Base-by-base conservation (phyloP, 2,888 invertebrate genomes). In the Drosophila kuntzei region DNA sequence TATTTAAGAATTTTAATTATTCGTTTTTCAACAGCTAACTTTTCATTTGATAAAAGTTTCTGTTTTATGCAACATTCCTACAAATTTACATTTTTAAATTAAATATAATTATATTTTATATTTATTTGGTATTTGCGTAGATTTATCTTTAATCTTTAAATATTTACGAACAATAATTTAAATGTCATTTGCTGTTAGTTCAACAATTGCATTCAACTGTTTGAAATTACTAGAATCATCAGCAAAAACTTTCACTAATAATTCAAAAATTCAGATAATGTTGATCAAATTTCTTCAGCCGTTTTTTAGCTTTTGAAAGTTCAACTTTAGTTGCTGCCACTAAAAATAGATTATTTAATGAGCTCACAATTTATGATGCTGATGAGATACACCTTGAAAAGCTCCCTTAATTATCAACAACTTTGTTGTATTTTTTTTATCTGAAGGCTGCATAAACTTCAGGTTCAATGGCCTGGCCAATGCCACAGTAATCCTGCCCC, bases 401-500 rank as follows among this genome's bases (percentile, higher is more conserved):
- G 18, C 59, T 58, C 14, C 12, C 14, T 20, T 25, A 14, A 27
- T 14, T 34, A 32, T 47, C 32, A 47, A 37, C 37, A 44, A 18
- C 12, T 53, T 12, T 14, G 12, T 47, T 3, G 12, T 20, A 14
- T 9, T 32, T 18, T 50, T 25, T 44, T 53, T 29, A 72, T 46
- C 37, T 29, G 22, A 55, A 36, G 41, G 50, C 39, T 57, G 60
- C 50, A 59, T 53, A 58, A 44, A 25, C 41, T 49, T 14, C 18
- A 44, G 50, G 80, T 77, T 80, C 80, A 80, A 62, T 64, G 79
- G 55, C 64, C 76, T 27, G 41, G 55, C 58, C 75, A 76, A 79
- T 79, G 79, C 79, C 70, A 53, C 27, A 55, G 46, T 46, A 54
- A 39, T 16, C 55, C 29, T 22, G 6, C 20, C 20, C 32, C 55